Evolutionary conservation across 2,797 vertebrate species (phyloP), one percentile per base, ranked within the genome.

Genomic region (Microcaecilia unicolor): DNA sequence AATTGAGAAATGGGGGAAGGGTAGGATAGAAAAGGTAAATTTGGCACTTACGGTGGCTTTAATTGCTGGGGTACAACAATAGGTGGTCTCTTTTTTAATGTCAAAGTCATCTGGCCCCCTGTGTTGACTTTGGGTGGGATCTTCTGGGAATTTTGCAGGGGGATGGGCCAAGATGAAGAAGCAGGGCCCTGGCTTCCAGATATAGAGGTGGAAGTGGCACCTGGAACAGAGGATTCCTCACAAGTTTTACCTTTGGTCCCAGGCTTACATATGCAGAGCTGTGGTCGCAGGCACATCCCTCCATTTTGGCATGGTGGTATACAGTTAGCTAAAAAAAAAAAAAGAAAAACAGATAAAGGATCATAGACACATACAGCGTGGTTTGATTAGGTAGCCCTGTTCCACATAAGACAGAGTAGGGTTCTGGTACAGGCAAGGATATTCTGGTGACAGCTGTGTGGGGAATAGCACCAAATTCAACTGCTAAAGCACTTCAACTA

Each of bases 211-310:
- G 72, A 54, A 25, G 71, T 58, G 0, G 87, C 74, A 44, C 84
- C 80, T 61, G 84, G 80, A 41, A 56, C n/a, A 4, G 59, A 58
- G 46, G 68, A 78, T 31, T 84, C 85, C 60, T 95, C 92, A 31
- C 95, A 98, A 37, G 84, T 70, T 64, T 74, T 89, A 21, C 95
- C 95, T 64, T 86, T 87, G 19, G 90, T 96, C 34, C 92, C 93
- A 8, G 87, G 86, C 47, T 95, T 97, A 56, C 95, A 98, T 58
- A 97, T 86, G 43, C 95, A 98, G 37, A 92, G 79, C 51, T 97
- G 95, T 34, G 94, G 94, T 68, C 86, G 77, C 15, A 98, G 87
- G 67, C 95, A 98, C 89, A 93, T 91, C 51, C 94, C 95, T 73
- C 92, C 93, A 4, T 98, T 98, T 61, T 93, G 91, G 81, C 95